Evolutionary conservation across 2,113 vertebrate species (phyloP), one percentile per base, ranked within the genome.

Genomic region (Callospermophilus lateralis): DNA sequence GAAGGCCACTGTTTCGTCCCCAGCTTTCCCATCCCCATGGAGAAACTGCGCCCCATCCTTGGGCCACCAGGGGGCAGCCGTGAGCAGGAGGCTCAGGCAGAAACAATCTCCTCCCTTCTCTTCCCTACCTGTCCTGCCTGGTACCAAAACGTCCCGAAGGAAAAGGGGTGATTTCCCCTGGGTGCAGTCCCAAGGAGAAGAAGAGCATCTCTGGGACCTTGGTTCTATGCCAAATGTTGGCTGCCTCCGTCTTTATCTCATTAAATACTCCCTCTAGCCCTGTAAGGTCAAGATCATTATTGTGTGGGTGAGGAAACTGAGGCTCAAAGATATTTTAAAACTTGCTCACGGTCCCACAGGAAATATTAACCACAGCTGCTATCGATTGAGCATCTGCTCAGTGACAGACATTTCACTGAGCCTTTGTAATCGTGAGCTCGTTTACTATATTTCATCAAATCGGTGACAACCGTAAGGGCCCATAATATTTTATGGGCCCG

Each of bases 291-390:
- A 89, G 32, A 48, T 53, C 26, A 77, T 78, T 89, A 85, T 58
- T 68, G 7, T 70, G 34, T 76, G 24, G 7, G 24, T 51, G 48
- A 96, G 61, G 28, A 94, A 92, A 88, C 10, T 1, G 39, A 95
- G 45, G 83, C 22, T n/a, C 81, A 80, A 55, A 77, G 37, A 55
- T 48, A 42, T 73, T 92, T 95, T 79, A 73, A 92, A 94, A 78
- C 48, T 68, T 83, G 3, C 55, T 72, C 42, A 8, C 13, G 16
- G 37, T 63, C 48, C 8, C 19, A 42, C 2, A 65, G 67, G 68
- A 73, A 84, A 78, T 58, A 72, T 79, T 20, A 42, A 45, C 30
- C 76, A 61, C 55, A 87, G 79, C 70, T 83, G 61, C 84, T 4
- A 15, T 28, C 45, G 53, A 4, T 30, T 67, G 61, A 67, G 84